Conservation (phyloP, 2,888 invertebrate species). For the Leptothorax acervorum region DNA sequence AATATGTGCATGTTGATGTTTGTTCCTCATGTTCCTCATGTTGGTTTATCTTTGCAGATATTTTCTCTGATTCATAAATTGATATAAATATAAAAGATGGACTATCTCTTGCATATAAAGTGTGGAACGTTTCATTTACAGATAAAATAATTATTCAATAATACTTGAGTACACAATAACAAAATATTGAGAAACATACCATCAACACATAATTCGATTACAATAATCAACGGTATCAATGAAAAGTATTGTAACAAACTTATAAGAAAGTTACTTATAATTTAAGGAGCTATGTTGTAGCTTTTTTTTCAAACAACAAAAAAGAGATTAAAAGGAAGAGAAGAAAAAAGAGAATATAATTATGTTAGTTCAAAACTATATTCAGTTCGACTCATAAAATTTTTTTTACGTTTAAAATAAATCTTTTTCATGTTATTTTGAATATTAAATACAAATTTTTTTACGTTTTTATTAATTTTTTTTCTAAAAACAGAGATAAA, state of each 20-base stretch:
- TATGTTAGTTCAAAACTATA: background rate
- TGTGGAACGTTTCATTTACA: background rate
- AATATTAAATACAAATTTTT: background rate
- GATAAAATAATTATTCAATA: background rate
- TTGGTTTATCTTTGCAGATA: conserved; percentile 11
- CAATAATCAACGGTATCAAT: conserved; percentile 10
- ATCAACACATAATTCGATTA: background rate
- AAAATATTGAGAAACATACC: conserved; percentile 14
- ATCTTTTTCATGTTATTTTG: background rate
- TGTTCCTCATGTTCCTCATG: background rate
- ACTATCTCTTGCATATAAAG: background rate
- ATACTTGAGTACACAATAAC: background rate
- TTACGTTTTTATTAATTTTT: background rate
- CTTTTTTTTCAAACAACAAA: background rate
- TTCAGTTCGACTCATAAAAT: background rate
- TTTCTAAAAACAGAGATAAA: background rate
- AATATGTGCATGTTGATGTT: background rate
- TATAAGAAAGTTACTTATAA: background rate
- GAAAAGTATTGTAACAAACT: conserved; percentile 23
- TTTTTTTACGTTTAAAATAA: background rate
- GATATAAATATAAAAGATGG: conserved; percentile 4
- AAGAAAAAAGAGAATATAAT: background rate
- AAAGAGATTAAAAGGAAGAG: too few relatives aligned
- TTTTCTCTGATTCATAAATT: background rate
- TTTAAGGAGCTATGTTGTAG: background rate